phyloP scores from a whole-genome alignment of 2,797 vertebrate species.

The Acrossocheilus wenchowensis region DNA sequence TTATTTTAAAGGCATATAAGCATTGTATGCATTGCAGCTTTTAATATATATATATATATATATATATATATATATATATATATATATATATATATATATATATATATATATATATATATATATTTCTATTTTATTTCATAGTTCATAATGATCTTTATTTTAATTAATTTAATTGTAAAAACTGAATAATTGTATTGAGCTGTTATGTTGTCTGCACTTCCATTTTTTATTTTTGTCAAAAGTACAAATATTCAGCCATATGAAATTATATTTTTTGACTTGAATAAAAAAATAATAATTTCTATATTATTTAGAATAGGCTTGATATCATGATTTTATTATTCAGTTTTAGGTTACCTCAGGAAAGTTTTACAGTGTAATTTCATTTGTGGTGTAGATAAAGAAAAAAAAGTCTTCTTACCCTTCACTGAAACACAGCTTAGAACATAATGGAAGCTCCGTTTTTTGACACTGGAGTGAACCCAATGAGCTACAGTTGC shows the following conservation, averaged over 20 bases:
- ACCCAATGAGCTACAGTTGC: constrained; percentile 29
- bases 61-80: too few relatives aligned
- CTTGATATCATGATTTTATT: not conserved
- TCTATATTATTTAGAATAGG: not conserved
- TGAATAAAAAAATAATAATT: not conserved
- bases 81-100: too few relatives aligned
- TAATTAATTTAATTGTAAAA: not conserved
- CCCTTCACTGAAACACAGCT: constrained; percentile 64
- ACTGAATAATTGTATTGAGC: not conserved
- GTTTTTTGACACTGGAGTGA: constrained; percentile 55
- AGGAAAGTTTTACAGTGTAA: not conserved
- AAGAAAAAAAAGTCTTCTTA: constrained; percentile 49
- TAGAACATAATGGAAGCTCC: constrained; percentile 66
- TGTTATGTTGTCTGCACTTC: not conserved
- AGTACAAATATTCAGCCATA: not conserved
- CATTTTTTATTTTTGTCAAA: not conserved
- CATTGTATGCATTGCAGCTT: not conserved
- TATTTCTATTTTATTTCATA: not conserved
- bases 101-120: too few relatives aligned
- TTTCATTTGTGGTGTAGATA: not conserved
- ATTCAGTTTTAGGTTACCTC: not conserved
- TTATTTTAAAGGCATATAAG: not conserved
- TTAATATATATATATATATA: too few relatives aligned
- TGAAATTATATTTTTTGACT: not conserved
- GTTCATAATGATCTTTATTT: not conserved